These are phyloP conservation scores for Lissonota sp. DNA, from an alignment of 2,888 invertebrate genomes.

Conservation along the genomic window DNA sequence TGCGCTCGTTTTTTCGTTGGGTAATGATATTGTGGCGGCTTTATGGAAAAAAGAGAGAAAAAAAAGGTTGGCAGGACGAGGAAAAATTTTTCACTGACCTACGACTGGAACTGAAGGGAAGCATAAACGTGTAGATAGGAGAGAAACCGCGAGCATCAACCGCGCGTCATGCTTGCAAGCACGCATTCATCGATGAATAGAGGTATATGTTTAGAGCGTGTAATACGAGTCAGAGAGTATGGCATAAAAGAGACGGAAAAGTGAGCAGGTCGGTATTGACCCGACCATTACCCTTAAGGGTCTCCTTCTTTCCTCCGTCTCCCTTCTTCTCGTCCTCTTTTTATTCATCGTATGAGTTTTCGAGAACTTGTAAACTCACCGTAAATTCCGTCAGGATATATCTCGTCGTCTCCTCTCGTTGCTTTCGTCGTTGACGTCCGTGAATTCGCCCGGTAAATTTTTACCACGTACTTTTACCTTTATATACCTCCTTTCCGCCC, in stretches of 20 bases:
- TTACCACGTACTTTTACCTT: slow-evolving; percentile 38
- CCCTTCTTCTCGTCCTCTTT: background rate
- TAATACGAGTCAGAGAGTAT: slow-evolving; percentile 39
- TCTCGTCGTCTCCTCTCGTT: slow-evolving; percentile 36
- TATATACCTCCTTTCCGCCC: slow-evolving; percentile 22
- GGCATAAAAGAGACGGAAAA: slow-evolving; percentile 19
- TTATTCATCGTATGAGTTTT: slow-evolving; percentile 16
- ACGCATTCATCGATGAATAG: slow-evolving; percentile 60
- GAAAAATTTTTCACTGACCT: slow-evolving; percentile 58
- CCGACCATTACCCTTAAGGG: slow-evolving; percentile 61
- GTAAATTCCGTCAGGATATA: slow-evolving; percentile 24
- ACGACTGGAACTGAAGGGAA: slow-evolving; percentile 39
- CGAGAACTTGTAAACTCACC: slow-evolving; percentile 36
- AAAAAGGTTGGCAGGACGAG: background rate
- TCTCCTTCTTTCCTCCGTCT: slow-evolving; percentile 22
- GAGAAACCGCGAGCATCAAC: slow-evolving; percentile 35
- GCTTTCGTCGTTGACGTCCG: slow-evolving; percentile 23
- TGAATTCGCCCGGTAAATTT: slow-evolving; percentile 48
- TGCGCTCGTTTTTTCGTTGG: slow-evolving; percentile 30
- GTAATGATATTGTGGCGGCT: background rate
- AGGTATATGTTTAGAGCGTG: slow-evolving; percentile 39
- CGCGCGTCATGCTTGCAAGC: slow-evolving; percentile 46
- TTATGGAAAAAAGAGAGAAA: slow-evolving; percentile 19
- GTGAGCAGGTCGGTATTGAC: slow-evolving; percentile 58
- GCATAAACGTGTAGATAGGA: background rate